Percentiles rank a stretch among this genome's conserved stretches.
These are phyloP conservation scores for Pristionchus exspectatus DNA, from an alignment of 2,888 invertebrate genomes.

Conservation along the genomic window DNA sequence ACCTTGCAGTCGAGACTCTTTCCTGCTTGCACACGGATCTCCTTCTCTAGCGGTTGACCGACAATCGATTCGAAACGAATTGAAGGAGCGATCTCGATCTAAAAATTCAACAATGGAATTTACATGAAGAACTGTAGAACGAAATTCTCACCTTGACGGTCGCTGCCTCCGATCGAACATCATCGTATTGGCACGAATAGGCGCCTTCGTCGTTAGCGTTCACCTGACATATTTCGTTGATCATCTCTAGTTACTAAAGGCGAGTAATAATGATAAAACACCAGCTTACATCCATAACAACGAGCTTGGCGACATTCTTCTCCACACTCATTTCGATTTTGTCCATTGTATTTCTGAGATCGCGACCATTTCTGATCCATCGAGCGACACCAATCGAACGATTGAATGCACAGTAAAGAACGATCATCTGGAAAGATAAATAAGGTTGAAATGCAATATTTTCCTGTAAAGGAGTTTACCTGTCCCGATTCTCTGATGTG, in stretches of 20 bases:
- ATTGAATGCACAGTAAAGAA: slow-evolving; percentile 40
- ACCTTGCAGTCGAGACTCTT: slow-evolving; percentile 53
- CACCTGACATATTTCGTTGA: not conserved
- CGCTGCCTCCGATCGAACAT: slow-evolving; percentile 40
- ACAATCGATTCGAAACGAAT: slow-evolving; percentile 17
- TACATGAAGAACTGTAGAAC: not conserved
- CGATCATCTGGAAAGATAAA: not conserved
- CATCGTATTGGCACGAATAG: slow-evolving; percentile 36
- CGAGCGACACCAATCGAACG: slow-evolving; percentile 47
- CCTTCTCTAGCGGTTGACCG: slow-evolving; percentile 24
- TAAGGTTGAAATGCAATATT: not conserved
- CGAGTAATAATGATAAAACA: not conserved
- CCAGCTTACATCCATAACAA: slow-evolving; percentile 43
- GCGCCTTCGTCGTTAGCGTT: slow-evolving; percentile 29
- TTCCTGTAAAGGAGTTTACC: not conserved
- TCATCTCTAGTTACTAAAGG: not conserved
- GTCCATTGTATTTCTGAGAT: slow-evolving; percentile 27
- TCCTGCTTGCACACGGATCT: slow-evolving; percentile 17
- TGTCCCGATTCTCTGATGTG: slow-evolving; percentile 34
- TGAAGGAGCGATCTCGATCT: slow-evolving; percentile 43
- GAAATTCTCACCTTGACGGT: not conserved
- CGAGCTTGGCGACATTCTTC: slow-evolving; percentile 38
- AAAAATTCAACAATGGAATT: not conserved
- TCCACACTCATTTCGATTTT: slow-evolving; percentile 52
- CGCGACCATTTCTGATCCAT: slow-evolving; percentile 53